Evolutionary conservation across 2,113 vertebrate species (phyloP).

Genomic region (Camelus bactrianus): DNA sequence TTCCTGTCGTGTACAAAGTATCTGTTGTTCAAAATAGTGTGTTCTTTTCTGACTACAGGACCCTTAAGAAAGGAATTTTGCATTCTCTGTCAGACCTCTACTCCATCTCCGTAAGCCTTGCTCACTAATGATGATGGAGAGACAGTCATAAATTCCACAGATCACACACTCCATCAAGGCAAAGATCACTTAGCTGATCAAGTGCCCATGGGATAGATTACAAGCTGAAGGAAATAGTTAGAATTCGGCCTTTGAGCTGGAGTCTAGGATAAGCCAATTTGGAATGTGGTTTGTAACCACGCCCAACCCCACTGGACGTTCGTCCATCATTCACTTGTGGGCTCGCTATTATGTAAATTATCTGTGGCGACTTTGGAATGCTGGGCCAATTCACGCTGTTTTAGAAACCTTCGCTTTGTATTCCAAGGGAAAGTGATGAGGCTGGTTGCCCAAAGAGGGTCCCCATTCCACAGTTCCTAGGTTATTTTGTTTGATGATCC

Average conservation of each 20-base stretch:
- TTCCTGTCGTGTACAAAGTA: background rate
- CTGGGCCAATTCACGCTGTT: background rate
- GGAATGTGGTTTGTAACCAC: background rate
- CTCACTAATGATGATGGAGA: background rate
- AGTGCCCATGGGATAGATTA: background rate
- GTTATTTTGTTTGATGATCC: background rate
- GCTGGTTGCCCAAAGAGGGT: background rate
- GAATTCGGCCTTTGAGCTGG: background rate
- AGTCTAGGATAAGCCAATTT: background rate
- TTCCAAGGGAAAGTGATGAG: background rate
- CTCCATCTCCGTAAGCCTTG: background rate
- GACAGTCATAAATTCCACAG: background rate
- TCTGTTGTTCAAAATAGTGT: background rate
- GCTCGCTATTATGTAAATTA: background rate
- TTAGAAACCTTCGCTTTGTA: background rate
- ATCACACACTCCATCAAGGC: background rate
- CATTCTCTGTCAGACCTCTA: background rate
- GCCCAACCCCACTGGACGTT: too few species aligned
- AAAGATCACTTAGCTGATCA: background rate
- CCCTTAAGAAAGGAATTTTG: background rate
- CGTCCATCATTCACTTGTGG: background rate
- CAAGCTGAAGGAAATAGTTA: conserved; percentile 20
- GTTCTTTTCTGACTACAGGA: background rate
- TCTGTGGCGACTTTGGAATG: background rate
- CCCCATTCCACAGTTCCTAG: background rate